phyloP scores from a whole-genome alignment of 1,140 invertebrate species.

The Anthonomus grandis region DNA sequence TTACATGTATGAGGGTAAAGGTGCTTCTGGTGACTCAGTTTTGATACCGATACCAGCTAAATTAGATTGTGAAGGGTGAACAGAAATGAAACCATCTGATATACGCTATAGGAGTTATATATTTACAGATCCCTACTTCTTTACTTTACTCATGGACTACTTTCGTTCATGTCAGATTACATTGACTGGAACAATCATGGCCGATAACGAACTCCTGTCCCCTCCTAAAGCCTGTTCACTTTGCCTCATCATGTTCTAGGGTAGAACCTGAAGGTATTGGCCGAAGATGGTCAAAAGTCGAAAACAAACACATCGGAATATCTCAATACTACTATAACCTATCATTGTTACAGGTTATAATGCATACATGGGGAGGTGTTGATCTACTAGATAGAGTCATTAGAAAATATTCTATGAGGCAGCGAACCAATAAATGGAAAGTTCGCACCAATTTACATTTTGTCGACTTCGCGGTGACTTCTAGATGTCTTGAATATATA shows the following conservation, averaged over 20 bases:
- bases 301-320: conserved; percentile 6
- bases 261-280: conserved; percentile 1
- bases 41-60: neutral
- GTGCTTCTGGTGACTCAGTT: too few relatives aligned
- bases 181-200: conserved; percentile 19
- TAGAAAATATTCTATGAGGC: conserved; percentile 11
- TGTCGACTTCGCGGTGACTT: conserved; percentile 22
- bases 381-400: conserved; percentile 1
- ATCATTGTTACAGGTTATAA: conserved; percentile 4
- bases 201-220: neutral
- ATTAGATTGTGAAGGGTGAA: neutral
- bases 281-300: conserved; percentile 2
- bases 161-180: conserved; percentile 2
- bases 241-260: conserved; percentile 3
- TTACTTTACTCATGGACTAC: conserved; percentile 16
- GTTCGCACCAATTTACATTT: conserved; percentile 16
- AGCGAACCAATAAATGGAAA: conserved; percentile 7
- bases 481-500: conserved; percentile 18
- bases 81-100: conserved; percentile 24
- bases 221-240: conserved; percentile 6
- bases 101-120: conserved; percentile 4
- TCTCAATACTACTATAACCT: neutral
- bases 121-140: conserved; percentile 14
- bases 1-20: conserved; percentile 10
- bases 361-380: neutral